Base-by-base conservation (phyloP, 2,888 invertebrate species). In the Aproaerema taeniolella region DNA sequence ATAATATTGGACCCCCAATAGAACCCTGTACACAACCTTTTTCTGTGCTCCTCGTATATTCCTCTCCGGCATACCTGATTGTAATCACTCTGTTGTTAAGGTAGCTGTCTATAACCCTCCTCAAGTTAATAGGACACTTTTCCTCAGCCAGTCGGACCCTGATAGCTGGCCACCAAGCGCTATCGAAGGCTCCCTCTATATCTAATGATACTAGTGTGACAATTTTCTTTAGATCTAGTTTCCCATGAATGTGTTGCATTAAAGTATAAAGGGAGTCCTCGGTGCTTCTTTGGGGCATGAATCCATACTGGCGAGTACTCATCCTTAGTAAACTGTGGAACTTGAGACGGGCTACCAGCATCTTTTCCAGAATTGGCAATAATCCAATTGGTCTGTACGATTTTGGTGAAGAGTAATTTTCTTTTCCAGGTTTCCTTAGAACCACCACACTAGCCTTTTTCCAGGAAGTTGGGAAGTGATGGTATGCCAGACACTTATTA, bases 351-450 rank as follows among this genome's bases (percentile, higher is more conserved):
- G 8, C 13, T 1, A 33, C 30, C 1, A 33, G 8, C 33, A 50
- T 24, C 28, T 50, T 44, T n/a, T 46, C 50, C 0, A 56, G 24
- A 0, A 55, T 41, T 0, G 51, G 43, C 29, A 57, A 38, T 0
- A 53, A 41, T 0, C 54, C 53, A 1, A 56, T 53, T 0, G 52
- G 53, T 26, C 52, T 32, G n/a, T 50, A 51, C 0, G 49, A 42
- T 17, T 52, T 55, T 5, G 51, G 49, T 12, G 12, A 30, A 1
- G 45, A 25, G 42, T 55, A 52, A 14, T 42, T 36, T 1, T 39
- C 42, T 16, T 52, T 53, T 0, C 45, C 50, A 1, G 52, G 55
- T 28, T 52, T 53, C 7, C 47, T 36, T 1, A 53, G 28, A 1
- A 51, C 43, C 6, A 47, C 32, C 2, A 52, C 45, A 0, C 38